Conservation (phyloP, 2,888 invertebrate species). For the Sipunculus nudus region DNA sequence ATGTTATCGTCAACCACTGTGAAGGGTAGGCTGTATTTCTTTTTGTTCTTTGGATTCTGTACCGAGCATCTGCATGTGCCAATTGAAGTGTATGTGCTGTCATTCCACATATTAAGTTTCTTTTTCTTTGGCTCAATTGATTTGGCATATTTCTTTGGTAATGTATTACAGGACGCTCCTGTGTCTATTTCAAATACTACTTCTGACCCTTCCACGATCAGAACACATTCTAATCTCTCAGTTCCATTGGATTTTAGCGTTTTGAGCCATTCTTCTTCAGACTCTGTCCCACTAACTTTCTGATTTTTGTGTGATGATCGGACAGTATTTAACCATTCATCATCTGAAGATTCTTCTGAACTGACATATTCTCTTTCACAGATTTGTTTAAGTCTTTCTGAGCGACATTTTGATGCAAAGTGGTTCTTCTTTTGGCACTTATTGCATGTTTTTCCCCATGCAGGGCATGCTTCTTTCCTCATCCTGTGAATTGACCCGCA, state of each 20-base stretch:
- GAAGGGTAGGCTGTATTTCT: slow-evolving; percentile 20
- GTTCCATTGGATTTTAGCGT: too few species aligned
- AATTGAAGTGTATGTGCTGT: not conserved
- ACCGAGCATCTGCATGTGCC: not conserved
- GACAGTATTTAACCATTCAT: not conserved
- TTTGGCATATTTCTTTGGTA: slow-evolving; percentile 12
- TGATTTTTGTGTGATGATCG: too few species aligned
- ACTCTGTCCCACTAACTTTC: too few species aligned
- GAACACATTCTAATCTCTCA: too few species aligned
- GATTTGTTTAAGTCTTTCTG: too few species aligned
- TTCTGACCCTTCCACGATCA: not conserved
- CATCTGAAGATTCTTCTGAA: too few species aligned
- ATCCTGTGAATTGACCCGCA: slow-evolving; percentile 1
- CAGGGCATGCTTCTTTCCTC: slow-evolving; percentile 15
- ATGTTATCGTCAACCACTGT: slow-evolving; percentile 14
- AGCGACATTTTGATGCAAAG: slow-evolving; percentile 1
- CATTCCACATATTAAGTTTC: slow-evolving; percentile 11
- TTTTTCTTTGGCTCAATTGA: not conserved
- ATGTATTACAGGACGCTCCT: slow-evolving; percentile 17
- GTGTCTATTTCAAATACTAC: slow-evolving; percentile 25
- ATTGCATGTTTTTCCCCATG: slow-evolving; percentile 7
- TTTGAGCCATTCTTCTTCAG: too few species aligned
- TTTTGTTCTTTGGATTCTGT: slow-evolving; percentile 12
- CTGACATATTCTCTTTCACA: too few species aligned
- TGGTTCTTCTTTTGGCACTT: slow-evolving; percentile 9